Evolutionary conservation across 2,113 vertebrate species (phyloP), one percentile per base, ranked within the genome.

Genomic region (Raja brachyura): DNA sequence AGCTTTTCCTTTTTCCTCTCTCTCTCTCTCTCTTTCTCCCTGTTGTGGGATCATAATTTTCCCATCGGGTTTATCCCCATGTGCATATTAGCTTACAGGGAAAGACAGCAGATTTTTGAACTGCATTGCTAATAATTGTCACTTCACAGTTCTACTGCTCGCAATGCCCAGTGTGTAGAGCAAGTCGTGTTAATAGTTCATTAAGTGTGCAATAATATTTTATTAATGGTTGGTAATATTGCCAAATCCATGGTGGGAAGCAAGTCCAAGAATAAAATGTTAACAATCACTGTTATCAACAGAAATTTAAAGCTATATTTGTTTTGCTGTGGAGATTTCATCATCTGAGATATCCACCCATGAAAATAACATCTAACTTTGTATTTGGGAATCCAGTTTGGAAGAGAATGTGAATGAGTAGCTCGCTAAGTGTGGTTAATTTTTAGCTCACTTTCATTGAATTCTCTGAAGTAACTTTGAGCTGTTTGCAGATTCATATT

Each of bases 391-490:
- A 63, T 31, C 28, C 25, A 31, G 56, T 31, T n/a, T 61, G 56
- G 56, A 61, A 48, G 39, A 54, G 66, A 85, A 5, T 54, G 22
- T 85, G 33, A 54, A 48, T 92, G 3, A 48, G 39, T 48, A 25
- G 33, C 2, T 25, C 14, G 73, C 18, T 70, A 2, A 33, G 18
- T 14, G 59, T 90, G 13, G 25, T 31, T 63, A 66, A 9, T 70
- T 22, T 18, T 90, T 39, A 10, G 88, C 20, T 4, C 25, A 61
- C 70, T 73, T 73, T 73, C 66, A 68, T 14, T n/a, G 18, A 90
- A 90, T 85, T 85, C 28, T 90, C 63, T 39, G 88, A 90, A 48
- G 66, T 70, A 66, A 73, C 88, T 22, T 68, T 70, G 25, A 70
- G 25, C 68, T 90, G 31, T 11, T 68, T 39, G 66, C 63, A 68